A percentile compares a stretch with the other conserved stretches of the same genome.
These are phyloP conservation scores for Ailurus styani DNA, from an alignment of 2,113 vertebrate genomes.

Conservation along the genomic window DNA sequence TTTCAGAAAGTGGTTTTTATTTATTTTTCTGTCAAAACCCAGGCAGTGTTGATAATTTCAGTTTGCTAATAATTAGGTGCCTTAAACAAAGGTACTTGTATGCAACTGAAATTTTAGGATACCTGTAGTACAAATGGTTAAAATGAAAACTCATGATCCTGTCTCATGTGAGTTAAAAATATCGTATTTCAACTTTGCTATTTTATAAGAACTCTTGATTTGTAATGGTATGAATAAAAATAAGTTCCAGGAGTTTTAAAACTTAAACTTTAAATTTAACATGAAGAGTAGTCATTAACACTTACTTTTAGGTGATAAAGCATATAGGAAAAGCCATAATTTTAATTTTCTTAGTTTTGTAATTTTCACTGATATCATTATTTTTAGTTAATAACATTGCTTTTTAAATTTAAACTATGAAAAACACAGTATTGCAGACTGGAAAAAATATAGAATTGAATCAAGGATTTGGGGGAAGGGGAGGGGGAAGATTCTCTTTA, in stretches of 20 bases:
- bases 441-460: neutral
- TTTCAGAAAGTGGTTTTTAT: conserved; percentile 38
- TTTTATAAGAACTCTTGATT: conserved; percentile 55
- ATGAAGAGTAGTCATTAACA: conserved; percentile 26
- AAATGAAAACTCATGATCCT: conserved; percentile 45
- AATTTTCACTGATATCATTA: conserved; percentile 3
- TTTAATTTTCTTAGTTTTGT: conserved; percentile 23
- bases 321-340: conserved; percentile 11
- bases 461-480: neutral
- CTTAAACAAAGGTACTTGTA: conserved; percentile 8
- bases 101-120: conserved; percentile 16
- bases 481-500: neutral
- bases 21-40: conserved; percentile 7
- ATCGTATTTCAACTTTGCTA: conserved; percentile 62
- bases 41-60: neutral
- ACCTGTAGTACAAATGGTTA: conserved; percentile 66
- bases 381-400: conserved; percentile 23
- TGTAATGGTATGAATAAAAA: conserved; percentile 20
- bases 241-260: conserved; percentile 46
- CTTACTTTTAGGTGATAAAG: neutral
- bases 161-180: conserved; percentile 64
- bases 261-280: conserved; percentile 44
- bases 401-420: conserved; percentile 26
- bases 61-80: neutral
- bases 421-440: neutral